Evolutionary conservation across 2,113 vertebrate species (phyloP).

Genomic region (Sula dactylatra): DNA sequence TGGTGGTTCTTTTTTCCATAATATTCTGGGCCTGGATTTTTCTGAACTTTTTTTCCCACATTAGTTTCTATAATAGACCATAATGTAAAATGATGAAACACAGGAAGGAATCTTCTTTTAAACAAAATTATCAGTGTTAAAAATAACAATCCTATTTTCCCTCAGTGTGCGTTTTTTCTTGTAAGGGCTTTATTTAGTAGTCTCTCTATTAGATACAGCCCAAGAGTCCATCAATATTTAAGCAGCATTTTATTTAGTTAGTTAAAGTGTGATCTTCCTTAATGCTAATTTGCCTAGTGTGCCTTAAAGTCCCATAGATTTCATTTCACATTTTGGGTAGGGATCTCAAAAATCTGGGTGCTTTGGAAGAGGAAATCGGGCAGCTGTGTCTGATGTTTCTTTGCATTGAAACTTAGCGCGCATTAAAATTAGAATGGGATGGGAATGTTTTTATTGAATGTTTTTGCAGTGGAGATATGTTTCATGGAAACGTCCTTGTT

Average conservation of each 20-base stretch:
- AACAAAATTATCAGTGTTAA: slow-evolving; percentile 80
- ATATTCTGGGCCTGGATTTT: slow-evolving; percentile 78
- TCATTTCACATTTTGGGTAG: background rate
- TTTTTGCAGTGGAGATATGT: background rate
- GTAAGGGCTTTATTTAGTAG: slow-evolving; percentile 41
- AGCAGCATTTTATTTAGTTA: background rate
- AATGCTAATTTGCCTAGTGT: background rate
- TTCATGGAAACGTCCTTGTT: slow-evolving; percentile 30
- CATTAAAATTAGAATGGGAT: slow-evolving; percentile 54
- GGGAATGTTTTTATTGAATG: slow-evolving; percentile 35
- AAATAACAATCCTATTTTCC: slow-evolving; percentile 75
- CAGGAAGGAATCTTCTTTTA: slow-evolving; percentile 80
- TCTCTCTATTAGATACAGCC: background rate
- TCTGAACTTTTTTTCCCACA: slow-evolving; percentile 80
- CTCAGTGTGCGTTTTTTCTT: slow-evolving; percentile 51
- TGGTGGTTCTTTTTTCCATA: slow-evolving; percentile 76
- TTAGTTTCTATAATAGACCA: slow-evolving; percentile 72
- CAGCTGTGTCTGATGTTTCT: background rate
- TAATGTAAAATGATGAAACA: slow-evolving; percentile 76
- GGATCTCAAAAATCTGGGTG: background rate
- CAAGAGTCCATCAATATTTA: background rate
- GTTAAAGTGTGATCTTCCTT: background rate
- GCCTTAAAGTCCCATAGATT: background rate
- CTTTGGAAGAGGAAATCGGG: background rate
- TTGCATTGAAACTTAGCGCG: background rate